Evolutionary conservation across 2,888 invertebrate genomes (phyloP).

Genomic region (Liodrosophila aerea): DNA sequence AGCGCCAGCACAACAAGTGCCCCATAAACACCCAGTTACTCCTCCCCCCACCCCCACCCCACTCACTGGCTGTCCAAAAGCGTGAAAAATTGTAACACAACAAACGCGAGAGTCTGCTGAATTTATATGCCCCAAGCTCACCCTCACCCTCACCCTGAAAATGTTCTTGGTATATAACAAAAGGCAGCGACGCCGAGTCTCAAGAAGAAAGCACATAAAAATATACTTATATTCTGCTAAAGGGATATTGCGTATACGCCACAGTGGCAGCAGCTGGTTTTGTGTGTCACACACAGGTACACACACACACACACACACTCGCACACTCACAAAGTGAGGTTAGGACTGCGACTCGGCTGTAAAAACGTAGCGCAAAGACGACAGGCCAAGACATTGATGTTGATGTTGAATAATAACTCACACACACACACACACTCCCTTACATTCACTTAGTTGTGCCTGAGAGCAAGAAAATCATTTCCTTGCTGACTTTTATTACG

Average conservation of each 20-base stretch:
- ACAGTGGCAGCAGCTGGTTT: conserved; percentile 36
- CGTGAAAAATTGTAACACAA: conserved; percentile 54
- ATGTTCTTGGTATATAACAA: conserved; percentile 33
- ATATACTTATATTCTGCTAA: conserved; percentile 54
- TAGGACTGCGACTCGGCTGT: no score
- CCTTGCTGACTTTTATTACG: conserved; percentile 64
- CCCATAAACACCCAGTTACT: conserved; percentile 62
- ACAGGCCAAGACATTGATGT: conserved; percentile 56
- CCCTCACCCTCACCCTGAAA: neutral
- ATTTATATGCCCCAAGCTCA: neutral
- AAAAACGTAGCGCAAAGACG: conserved; percentile 29
- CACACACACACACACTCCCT: conserved; percentile 27
- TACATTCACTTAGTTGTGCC: conserved; percentile 11
- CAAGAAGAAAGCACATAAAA: conserved; percentile 61
- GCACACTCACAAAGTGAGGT: conserved; percentile 14
- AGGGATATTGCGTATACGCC: conserved; percentile 65
- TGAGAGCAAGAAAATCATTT: conserved; percentile 72
- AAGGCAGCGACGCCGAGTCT: conserved; percentile 38
- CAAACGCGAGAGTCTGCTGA: conserved; percentile 12
- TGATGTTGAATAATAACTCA: conserved; percentile 70
- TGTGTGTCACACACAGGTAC: conserved; percentile 55
- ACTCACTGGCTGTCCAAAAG: conserved; percentile 25
- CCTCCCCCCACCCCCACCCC: neutral
- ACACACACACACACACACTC: conserved; percentile 22
- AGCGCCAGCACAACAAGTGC: conserved; percentile 79